Evolutionary conservation across 2,797 vertebrate genomes (phyloP).

Genomic region (Sebastes glaucus): DNA sequence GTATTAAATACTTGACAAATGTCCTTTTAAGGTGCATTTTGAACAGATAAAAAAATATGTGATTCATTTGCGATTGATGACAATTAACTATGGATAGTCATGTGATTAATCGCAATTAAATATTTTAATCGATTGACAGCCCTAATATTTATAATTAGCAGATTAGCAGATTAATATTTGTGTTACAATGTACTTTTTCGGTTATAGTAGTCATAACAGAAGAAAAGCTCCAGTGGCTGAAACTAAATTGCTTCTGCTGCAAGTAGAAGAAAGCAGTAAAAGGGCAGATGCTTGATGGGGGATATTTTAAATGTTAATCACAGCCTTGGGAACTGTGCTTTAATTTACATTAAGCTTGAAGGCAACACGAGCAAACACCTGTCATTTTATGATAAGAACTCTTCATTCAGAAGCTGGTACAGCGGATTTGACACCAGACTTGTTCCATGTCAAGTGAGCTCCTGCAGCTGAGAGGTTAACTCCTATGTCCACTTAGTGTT

Average conservation of each 20-base stretch:
- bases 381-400: constrained; percentile 31
- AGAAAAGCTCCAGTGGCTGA: neutral
- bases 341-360: constrained; percentile 38
- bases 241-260: constrained; percentile 4
- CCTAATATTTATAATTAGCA: neutral
- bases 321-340: constrained; percentile 24
- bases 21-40: no score
- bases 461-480: constrained; percentile 10
- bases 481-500: constrained; percentile 6
- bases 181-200: neutral
- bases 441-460: constrained; percentile 4
- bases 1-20: no score
- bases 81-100: no score
- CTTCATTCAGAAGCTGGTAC: neutral
- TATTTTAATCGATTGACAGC: no score
- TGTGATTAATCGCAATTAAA: no score
- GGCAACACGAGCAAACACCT: constrained; percentile 40
- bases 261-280: constrained; percentile 16
- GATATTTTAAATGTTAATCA: constrained; percentile 52
- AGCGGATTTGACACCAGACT: neutral
- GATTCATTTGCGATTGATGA: no score
- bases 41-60: no score
- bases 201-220: neutral
- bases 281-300: constrained; percentile 41
- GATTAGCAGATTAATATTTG: neutral